Conservation (phyloP, 2,888 invertebrate genomes). For the Tenthredo livida region DNA sequence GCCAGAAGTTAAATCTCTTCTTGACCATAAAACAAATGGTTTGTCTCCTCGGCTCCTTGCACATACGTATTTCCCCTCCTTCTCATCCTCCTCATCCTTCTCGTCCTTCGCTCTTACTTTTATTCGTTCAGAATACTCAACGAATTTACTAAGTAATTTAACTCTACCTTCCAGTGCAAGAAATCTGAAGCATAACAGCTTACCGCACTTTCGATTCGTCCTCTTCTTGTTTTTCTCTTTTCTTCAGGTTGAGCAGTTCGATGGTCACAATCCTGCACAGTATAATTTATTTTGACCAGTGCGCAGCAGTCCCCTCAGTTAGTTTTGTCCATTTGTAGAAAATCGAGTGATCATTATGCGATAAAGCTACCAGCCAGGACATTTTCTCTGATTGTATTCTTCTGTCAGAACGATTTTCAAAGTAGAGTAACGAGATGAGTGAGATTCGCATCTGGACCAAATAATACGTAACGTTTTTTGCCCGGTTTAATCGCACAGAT, state of each 20-base stretch:
- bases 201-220: background rate
- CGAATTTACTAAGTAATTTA: constrained; percentile 6
- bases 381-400: constrained; percentile 31
- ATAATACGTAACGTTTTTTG: background rate
- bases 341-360: background rate
- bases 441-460: constrained; percentile 42
- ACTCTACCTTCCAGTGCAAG: background rate
- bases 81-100: background rate
- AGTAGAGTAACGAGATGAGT: constrained; percentile 1
- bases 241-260: background rate
- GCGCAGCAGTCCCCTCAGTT: background rate
- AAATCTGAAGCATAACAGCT: constrained; percentile 5
- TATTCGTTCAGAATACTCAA: background rate
- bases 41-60: background rate
- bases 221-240: background rate
- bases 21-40: constrained; percentile 43
- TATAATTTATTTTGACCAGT: background rate
- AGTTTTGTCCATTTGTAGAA: background rate
- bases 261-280: background rate
- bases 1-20: constrained; percentile 17
- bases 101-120: background rate
- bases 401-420: constrained; percentile 25
- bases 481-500: constrained; percentile 19
- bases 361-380: background rate
- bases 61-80: background rate